These are phyloP conservation scores for Phoxinus phoxinus DNA, from an alignment of 2,113 vertebrate genomes.

Conservation along the genomic window DNA sequence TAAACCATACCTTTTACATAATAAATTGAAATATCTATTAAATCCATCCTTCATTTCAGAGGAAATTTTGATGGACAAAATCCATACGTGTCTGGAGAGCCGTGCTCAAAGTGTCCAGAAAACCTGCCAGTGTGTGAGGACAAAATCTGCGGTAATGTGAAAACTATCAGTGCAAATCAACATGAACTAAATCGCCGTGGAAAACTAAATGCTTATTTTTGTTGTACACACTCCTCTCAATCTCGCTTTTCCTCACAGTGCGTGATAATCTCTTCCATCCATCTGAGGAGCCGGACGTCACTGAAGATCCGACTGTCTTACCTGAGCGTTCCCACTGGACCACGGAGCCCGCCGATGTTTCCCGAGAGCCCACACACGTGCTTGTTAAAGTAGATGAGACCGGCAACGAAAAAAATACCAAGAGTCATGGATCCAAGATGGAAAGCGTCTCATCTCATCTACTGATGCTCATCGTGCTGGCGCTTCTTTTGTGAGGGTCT, in stretches of 20 bases:
- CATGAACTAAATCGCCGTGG: neutral
- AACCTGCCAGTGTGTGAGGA: neutral
- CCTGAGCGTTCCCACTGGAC: neutral
- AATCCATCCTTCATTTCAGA: slow-evolving; percentile 34
- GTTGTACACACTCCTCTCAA: neutral
- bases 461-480: neutral
- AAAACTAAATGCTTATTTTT: neutral
- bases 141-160: slow-evolving; percentile 48
- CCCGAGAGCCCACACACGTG: neutral
- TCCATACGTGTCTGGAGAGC: slow-evolving; percentile 53
- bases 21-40: no score
- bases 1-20: no score
- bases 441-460: neutral
- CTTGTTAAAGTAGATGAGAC: neutral
- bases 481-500: neutral
- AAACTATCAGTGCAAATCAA: neutral
- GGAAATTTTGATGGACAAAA: slow-evolving; percentile 30
- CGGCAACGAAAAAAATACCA: rapidly evolving
- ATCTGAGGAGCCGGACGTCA: neutral
- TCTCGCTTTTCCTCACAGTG: neutral
- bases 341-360: neutral
- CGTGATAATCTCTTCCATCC: neutral
- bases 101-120: slow-evolving; percentile 59
- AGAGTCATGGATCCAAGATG: neutral
- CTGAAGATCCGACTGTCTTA: neutral